Base-by-base conservation (phyloP, 2,797 vertebrate species). In the Diceros bicornis region DNA sequence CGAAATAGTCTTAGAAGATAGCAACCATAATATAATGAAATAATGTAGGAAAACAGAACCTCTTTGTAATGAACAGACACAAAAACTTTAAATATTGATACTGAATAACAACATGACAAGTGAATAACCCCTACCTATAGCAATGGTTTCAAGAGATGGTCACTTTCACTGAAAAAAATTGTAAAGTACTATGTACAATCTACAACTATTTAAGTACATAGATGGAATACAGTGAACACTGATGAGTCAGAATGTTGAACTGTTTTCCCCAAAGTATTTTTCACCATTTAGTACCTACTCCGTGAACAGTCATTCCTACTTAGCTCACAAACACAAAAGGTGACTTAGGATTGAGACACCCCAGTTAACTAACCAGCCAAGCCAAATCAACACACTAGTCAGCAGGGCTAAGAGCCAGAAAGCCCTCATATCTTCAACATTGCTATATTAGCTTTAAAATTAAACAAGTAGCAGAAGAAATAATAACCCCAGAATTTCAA, bases 21-120 rank as follows among this genome's bases (percentile, higher is more conserved):
- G 55, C 52, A 64, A 34, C 44, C 66, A 44, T 44, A 34, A 91
- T 29, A 7, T 44, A 68, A 61, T 12, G 61, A 89, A 88, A 86
- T 57, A 61, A 47, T 6, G 0, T 29, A 34, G 17, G 44, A 71
- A 92, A 78, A 62, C 4, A 79, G 62, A 72, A 68, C 34, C 27
- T 64, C n/a, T 69, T 79, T 69, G 83, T 62, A 84, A 77, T n/a
- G 29, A 78, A 88, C n/a, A 85, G 50, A 89, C 29, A 92, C 11
- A 57, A 16, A 75, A 89, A 52, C 23, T 59, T 78, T 93, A 89
- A 72, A 83, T 77, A 87, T 2, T 52, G 37, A 66, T 59, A 72
- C 1, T 92, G 32, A 91, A 66, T 32, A 74, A 41, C 10, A 41
- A 69, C 37, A 66, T 10, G 32, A 75, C 32, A 66, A 87, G 2